Evolutionary conservation across 2,113 vertebrate species (phyloP).

Genomic region (Ovis canadensis): DNA sequence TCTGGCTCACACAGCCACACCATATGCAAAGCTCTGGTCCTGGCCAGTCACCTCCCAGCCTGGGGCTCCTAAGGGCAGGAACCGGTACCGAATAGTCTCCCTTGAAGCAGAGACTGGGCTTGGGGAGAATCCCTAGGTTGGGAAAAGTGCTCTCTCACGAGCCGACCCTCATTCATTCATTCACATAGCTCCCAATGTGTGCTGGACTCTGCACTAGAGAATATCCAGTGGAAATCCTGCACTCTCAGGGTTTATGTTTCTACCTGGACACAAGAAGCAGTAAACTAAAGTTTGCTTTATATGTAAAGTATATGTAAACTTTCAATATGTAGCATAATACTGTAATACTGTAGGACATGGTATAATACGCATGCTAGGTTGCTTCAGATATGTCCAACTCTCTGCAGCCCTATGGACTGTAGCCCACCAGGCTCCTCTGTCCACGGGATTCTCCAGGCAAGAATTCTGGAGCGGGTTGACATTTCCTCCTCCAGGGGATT

Average conservation of each 20-base stretch:
- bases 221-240: not conserved
- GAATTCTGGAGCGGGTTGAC: not conserved
- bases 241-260: not conserved
- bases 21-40: not conserved
- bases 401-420: not conserved
- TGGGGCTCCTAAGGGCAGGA: not conserved
- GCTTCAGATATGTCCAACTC: not conserved
- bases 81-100: no score
- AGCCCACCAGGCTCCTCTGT: not conserved
- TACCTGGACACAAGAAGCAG: not conserved
- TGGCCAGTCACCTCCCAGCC: not conserved
- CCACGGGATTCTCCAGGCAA: not conserved
- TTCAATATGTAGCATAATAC: not conserved
- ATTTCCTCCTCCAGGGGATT: not conserved
- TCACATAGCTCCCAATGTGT: not conserved
- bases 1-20: fast-evolving
- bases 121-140: not conserved
- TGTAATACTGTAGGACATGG: not conserved
- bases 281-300: not conserved
- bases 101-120: not conserved
- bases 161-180: not conserved
- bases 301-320: not conserved
- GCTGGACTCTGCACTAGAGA: not conserved
- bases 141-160: not conserved
- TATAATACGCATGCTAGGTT: not conserved